Percentiles rank a stretch among this genome's conserved stretches.
These are phyloP conservation scores for Phalacrocorax carbo DNA, from an alignment of 2,113 vertebrate genomes.

Conservation along the genomic window DNA sequence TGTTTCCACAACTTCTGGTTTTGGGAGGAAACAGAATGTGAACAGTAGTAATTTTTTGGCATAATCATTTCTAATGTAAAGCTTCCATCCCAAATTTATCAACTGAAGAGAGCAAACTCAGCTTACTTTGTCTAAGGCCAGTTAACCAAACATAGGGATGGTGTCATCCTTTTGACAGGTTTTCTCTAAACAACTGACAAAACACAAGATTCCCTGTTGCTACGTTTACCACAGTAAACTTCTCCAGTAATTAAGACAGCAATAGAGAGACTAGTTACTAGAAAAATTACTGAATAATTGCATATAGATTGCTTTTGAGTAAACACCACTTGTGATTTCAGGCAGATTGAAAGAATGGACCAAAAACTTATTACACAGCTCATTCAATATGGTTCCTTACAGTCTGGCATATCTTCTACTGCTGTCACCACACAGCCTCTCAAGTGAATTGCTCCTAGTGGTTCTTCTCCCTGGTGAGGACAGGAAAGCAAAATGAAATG, in stretches of 20 bases:
- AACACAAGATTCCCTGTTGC: neutral
- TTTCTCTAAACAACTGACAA: neutral
- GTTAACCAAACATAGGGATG: neutral
- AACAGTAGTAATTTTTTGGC: neutral
- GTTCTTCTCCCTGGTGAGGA: conserved; percentile 76
- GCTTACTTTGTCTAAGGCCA: neutral
- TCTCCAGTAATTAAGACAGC: neutral
- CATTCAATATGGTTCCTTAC: conserved; percentile 69
- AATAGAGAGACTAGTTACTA: neutral
- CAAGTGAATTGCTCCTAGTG: conserved; percentile 89
- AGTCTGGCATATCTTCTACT: conserved; percentile 86
- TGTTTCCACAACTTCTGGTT: neutral
- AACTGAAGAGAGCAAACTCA: neutral
- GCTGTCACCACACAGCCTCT: conserved; percentile 91
- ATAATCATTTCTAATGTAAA: neutral
- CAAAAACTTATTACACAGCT: neutral
- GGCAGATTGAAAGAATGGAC: neutral
- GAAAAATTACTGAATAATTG: neutral
- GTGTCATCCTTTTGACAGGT: neutral
- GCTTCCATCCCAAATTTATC: neutral
- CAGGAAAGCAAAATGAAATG: neutral
- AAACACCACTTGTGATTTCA: neutral
- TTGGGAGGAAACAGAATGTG: neutral
- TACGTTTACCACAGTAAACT: neutral
- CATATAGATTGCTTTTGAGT: neutral